Conservation (phyloP, 1,140 invertebrate genomes). For the Steinernema khuongi region DNA sequence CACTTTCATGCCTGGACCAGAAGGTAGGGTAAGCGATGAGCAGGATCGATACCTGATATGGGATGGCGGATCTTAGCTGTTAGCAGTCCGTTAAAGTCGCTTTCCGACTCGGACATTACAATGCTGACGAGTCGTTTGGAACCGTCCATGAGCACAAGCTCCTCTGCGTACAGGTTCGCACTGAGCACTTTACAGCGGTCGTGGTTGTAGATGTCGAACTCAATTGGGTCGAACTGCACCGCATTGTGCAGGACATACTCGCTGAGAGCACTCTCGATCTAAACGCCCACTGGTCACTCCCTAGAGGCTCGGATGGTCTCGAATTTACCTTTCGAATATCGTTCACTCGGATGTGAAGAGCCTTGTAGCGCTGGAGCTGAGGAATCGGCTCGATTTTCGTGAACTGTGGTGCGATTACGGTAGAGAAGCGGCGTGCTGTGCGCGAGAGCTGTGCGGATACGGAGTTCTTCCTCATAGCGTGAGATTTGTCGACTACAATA, state of each 20-base stretch:
- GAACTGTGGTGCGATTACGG: not conserved
- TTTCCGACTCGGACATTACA: conserved; percentile 31
- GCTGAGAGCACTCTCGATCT: not conserved
- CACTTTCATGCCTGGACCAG: conserved; percentile 51
- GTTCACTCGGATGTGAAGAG: not conserved
- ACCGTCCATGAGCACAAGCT: conserved; percentile 49
- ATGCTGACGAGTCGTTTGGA: conserved; percentile 47
- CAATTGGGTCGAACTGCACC: conserved; percentile 48
- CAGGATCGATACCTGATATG: conserved; percentile 44
- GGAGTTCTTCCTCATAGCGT: not conserved
- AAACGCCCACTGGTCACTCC: not conserved
- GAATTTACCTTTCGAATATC: not conserved
- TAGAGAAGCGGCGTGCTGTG: conserved; percentile 1
- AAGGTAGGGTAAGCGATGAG: not conserved
- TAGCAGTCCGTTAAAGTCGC: conserved; percentile 19
- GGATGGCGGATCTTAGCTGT: conserved; percentile 50
- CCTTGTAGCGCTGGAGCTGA: not conserved
- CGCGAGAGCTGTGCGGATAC: not conserved
- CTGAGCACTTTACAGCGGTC: conserved; percentile 29
- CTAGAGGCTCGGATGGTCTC: not conserved
- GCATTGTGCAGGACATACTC: conserved; percentile 49
- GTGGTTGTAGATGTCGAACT: conserved; percentile 43
- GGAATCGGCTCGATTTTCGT: conserved; percentile 7
- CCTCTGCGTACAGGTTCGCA: conserved; percentile 48
- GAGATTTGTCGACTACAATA: not conserved